Evolutionary conservation across 2,797 vertebrate species (phyloP).

Genomic region (Tinamus major): DNA sequence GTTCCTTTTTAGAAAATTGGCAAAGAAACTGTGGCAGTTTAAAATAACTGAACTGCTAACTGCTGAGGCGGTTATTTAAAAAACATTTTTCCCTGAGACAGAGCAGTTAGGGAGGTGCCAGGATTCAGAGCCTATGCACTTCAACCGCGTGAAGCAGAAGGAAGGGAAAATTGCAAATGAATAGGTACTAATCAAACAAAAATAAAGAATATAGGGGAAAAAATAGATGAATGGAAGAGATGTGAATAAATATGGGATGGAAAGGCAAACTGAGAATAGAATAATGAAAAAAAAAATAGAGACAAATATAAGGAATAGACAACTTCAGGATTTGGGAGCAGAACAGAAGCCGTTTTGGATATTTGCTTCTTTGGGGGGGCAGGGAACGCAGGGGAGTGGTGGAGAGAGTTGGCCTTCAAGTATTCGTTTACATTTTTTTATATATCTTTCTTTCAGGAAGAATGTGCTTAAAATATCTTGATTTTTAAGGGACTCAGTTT

Average conservation of each 20-base stretch:
- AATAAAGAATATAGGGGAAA: not conserved
- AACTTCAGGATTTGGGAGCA: not conserved
- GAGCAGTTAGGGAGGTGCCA: not conserved
- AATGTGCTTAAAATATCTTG: not conserved
- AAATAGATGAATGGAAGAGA: not conserved
- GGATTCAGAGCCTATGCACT: not conserved
- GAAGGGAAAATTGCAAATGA: not conserved
- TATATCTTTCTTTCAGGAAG: not conserved
- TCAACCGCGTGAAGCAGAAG: not conserved
- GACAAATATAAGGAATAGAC: not conserved
- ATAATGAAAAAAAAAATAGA: not conserved
- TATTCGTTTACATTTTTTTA: not conserved
- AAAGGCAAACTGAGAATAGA: not conserved
- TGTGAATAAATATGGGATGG: not conserved
- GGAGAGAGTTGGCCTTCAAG: not conserved
- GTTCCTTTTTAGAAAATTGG: not conserved
- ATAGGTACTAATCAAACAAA: not conserved
- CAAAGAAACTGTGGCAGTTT: not conserved
- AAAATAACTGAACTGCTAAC: no score
- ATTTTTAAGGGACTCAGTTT: not conserved
- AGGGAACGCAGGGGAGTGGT: no score
- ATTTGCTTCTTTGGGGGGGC: accelerated
- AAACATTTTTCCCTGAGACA: not conserved
- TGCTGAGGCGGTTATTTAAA: not conserved
- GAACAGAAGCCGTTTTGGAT: not conserved